Evolutionary conservation across 2,888 invertebrate species (phyloP).

Genomic region (Cheilosia scutellata): DNA sequence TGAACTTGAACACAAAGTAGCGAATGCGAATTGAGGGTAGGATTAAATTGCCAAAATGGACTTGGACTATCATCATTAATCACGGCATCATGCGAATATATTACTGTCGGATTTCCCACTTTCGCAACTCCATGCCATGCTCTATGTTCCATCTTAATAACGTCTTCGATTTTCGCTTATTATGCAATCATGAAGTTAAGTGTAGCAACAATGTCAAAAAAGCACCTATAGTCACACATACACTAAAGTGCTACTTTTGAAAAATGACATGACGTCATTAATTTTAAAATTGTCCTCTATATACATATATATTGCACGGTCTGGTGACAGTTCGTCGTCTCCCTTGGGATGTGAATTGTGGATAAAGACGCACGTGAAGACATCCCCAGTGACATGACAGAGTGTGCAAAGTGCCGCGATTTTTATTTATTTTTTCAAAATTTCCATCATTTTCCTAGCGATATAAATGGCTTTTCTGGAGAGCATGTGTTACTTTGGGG

Average conservation of each 20-base stretch:
- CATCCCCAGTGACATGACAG: slow-evolving; percentile 48
- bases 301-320: slow-evolving; percentile 25
- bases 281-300: slow-evolving; percentile 65
- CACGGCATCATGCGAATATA: slow-evolving; percentile 33
- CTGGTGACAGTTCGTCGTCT: slow-evolving; percentile 72
- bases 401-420: slow-evolving; percentile 42
- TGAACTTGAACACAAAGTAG: too few relatives aligned
- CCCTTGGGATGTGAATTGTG: slow-evolving; percentile 55
- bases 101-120: background rate
- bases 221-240: slow-evolving; percentile 59
- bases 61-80: slow-evolving; percentile 50
- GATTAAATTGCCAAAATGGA: background rate
- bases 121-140: background rate
- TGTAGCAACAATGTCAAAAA: slow-evolving; percentile 18
- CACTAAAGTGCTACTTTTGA: slow-evolving; percentile 50
- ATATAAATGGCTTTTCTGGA: slow-evolving; percentile 54
- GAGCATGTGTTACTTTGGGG: slow-evolving; percentile 62
- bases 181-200: slow-evolving; percentile 53
- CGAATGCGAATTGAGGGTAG: too few relatives aligned
- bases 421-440: slow-evolving; percentile 39
- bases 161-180: slow-evolving; percentile 11
- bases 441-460: slow-evolving; percentile 49
- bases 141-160: background rate
- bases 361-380: slow-evolving; percentile 59
- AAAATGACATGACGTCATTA: slow-evolving; percentile 70